Percentiles rank a stretch among this genome's conserved stretches.
phyloP scores from a whole-genome alignment of 2,113 vertebrate species.

The Lophotis ruficrista region DNA sequence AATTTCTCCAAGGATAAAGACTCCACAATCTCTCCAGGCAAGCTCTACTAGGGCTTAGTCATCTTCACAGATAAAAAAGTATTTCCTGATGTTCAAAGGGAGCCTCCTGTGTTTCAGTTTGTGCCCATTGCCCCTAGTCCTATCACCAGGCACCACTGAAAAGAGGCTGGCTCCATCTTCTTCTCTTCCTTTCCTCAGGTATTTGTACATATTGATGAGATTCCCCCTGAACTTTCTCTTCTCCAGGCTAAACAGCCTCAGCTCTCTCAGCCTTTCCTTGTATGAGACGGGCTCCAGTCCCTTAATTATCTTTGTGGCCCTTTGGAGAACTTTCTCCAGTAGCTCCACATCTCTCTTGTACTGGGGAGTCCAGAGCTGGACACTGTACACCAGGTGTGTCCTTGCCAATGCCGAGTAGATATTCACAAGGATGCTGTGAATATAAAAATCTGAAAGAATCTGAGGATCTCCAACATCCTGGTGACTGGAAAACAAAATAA shows the following conservation, averaged over 20 bases:
- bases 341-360: background rate
- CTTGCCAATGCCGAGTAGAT: background rate
- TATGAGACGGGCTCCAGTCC: background rate
- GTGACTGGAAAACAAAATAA: background rate
- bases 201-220: background rate
- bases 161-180: background rate
- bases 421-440: background rate
- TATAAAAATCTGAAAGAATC: background rate
- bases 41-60: background rate
- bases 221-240: background rate
- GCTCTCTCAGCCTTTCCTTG: background rate
- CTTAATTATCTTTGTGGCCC: background rate
- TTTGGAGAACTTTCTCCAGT: background rate
- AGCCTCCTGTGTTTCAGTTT: background rate
- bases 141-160: background rate
- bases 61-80: background rate
- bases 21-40: background rate
- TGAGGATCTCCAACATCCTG: background rate
- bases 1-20: background rate
- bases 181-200: background rate
- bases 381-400: background rate
- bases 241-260: background rate
- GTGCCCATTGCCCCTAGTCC: background rate
- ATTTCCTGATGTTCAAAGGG: background rate
- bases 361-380: background rate